Percentiles rank a stretch among this genome's conserved stretches.
phyloP scores from a whole-genome alignment of 2,797 vertebrate genomes.

The Microctenopoma lineatum region DNA sequence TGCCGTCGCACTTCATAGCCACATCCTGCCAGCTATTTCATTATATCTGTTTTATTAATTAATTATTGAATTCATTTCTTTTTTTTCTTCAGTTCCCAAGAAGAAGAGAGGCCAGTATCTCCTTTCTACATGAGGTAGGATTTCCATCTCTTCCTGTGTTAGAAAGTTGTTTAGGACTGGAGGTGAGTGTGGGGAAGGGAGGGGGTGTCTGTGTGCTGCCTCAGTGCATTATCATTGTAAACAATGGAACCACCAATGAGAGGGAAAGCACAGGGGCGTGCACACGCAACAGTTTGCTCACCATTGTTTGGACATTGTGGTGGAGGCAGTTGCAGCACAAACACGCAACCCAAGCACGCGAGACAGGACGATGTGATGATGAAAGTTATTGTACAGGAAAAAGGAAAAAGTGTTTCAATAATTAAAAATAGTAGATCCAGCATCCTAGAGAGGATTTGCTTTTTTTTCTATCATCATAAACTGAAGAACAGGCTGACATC shows the following conservation, averaged over 20 bases:
- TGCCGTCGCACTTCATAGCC: slow-evolving; percentile 15
- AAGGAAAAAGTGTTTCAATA: too few relatives aligned
- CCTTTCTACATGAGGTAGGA: slow-evolving; percentile 93
- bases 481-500: too few relatives aligned
- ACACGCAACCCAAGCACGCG: neutral
- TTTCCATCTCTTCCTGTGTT: slow-evolving; percentile 12
- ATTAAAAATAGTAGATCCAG: too few relatives aligned
- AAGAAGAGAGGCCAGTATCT: slow-evolving; percentile 91
- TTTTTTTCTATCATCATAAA: too few relatives aligned
- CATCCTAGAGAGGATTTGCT: too few relatives aligned
- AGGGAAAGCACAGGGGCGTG: slow-evolving; percentile 33
- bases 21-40: slow-evolving; percentile 39
- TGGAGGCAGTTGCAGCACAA: neutral
- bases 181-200: slow-evolving; percentile 27
- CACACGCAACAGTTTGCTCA: slow-evolving; percentile 60
- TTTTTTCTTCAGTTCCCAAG: slow-evolving; percentile 85
- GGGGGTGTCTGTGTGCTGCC: slow-evolving; percentile 44
- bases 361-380: slow-evolving; percentile 2
- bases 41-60: slow-evolving; percentile 12
- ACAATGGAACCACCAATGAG: slow-evolving; percentile 60
- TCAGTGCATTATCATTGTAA: slow-evolving; percentile 56
- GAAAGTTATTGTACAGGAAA: neutral
- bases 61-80: too few relatives aligned
- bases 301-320: slow-evolving; percentile 34
- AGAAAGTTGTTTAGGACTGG: slow-evolving; percentile 57